Evolutionary conservation across 2,888 invertebrate species (phyloP), one percentile per base, ranked within the genome.

Genomic region (Ariolimax columbianus): DNA sequence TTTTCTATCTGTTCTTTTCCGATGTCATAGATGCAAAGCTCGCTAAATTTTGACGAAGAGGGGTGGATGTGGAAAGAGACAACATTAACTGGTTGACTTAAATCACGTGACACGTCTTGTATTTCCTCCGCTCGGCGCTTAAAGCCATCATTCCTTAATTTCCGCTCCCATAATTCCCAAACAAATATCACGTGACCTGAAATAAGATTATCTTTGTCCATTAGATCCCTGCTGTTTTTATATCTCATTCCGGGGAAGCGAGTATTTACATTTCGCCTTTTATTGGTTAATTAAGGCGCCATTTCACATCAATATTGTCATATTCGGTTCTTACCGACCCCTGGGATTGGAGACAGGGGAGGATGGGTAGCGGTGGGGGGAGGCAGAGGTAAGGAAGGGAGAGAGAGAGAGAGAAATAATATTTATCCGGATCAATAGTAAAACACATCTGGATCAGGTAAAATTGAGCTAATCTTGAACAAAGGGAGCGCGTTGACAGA

Each of bases 171-270:
- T 0, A 47, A 75, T 47, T 11, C 51, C 75, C 33, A 75, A 51
- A 33, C 51, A 75, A 75, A 75, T 75, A 51, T 51, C 47, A 75
- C 75, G 75, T 75, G 75, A 75, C 75, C 75, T 75, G 33, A 75
- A 75, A 75, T 75, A 75, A 75, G 33, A 75, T 75, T 75, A 75
- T 30, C 75, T 51, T 75, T 75, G 17, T 43, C 75, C 51, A 75
- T 75, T 75, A 75, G 33, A 51, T n/a, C 75, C 33, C 17, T 17
- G 7, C 17, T 51, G 23, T 75, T 75, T 43, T 75, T 33, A 51
- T 51, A 7, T 51, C 51, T 75, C 75, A 51, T 51, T 51, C 23
- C 23, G 36, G 30, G 75, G 33, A 75, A 75, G 75, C 75, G 23
- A 51, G 75, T 75, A 51, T 75, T 75, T 75, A 75, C 33, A 75